Conservation (phyloP, 2,888 invertebrate genomes). For the Oligia latruncula region DNA sequence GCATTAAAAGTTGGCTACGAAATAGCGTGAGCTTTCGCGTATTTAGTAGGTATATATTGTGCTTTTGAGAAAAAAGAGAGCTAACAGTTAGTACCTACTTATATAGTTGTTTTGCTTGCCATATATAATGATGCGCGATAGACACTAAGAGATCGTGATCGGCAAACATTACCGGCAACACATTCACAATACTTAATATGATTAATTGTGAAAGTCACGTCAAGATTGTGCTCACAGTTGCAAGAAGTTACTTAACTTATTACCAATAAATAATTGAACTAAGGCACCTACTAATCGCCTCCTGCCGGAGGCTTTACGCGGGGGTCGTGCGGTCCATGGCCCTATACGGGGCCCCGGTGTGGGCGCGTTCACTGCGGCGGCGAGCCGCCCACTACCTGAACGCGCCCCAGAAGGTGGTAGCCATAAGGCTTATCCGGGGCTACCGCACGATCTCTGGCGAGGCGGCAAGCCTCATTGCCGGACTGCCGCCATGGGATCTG, state of each 20-base stretch:
- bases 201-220: not conserved
- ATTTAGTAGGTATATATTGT: not conserved
- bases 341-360: no score
- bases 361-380: no score
- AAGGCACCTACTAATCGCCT: slow-evolving; percentile 2
- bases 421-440: no score
- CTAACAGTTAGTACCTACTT: not conserved
- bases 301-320: no score
- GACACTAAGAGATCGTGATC: not conserved
- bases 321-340: no score
- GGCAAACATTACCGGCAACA: not conserved
- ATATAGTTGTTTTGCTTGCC: not conserved
- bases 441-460: no score
- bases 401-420: no score
- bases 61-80: not conserved
- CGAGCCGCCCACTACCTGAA: no score
- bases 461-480: no score
- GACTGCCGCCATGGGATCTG: no score
- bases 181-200: not conserved
- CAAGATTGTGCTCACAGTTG: not conserved
- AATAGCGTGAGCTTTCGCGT: not conserved
- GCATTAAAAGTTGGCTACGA: not conserved
- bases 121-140: not conserved
- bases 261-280: not conserved
- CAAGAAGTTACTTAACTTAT: not conserved